Percentiles rank a stretch among this genome's conserved stretches.
phyloP scores from a whole-genome alignment of 2,888 invertebrate species.

The Cephus pygmeus region DNA sequence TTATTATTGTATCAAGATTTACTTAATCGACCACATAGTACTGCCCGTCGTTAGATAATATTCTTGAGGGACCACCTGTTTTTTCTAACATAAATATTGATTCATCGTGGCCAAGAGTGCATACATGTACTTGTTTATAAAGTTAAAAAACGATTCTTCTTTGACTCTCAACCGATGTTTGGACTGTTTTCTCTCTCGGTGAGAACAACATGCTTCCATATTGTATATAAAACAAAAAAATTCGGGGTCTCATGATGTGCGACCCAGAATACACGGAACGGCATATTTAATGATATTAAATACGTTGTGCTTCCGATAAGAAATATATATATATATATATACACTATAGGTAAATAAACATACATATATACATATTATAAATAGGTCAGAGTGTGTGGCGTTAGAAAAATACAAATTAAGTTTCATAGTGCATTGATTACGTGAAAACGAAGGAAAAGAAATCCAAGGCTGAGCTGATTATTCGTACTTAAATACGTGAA shows the following conservation, averaged over 20 bases:
- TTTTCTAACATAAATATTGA: slow-evolving; percentile 15
- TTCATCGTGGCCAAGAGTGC: slow-evolving; percentile 37
- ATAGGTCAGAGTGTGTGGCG: slow-evolving; percentile 21
- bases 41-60: not conserved
- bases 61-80: not conserved
- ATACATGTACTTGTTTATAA: not conserved
- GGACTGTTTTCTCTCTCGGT: slow-evolving; percentile 54
- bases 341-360: not conserved
- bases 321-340: slow-evolving; percentile 34
- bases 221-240: slow-evolving; percentile 29
- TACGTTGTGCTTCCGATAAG: slow-evolving; percentile 44
- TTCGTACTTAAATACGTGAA: slow-evolving; percentile 21
- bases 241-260: slow-evolving; percentile 18
- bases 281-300: slow-evolving; percentile 55
- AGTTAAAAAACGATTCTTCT: not conserved
- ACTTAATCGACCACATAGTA: not conserved
- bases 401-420: slow-evolving; percentile 15
- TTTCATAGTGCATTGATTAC: slow-evolving; percentile 13
- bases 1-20: not conserved
- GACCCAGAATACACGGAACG: slow-evolving; percentile 38
- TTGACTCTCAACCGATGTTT: slow-evolving; percentile 10
- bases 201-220: slow-evolving; percentile 58
- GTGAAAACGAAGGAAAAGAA: slow-evolving; percentile 35
- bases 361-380: slow-evolving; percentile 33
- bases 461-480: slow-evolving; percentile 50